phyloP scores from a whole-genome alignment of 2,888 invertebrate genomes.

The Gari tellinella region DNA sequence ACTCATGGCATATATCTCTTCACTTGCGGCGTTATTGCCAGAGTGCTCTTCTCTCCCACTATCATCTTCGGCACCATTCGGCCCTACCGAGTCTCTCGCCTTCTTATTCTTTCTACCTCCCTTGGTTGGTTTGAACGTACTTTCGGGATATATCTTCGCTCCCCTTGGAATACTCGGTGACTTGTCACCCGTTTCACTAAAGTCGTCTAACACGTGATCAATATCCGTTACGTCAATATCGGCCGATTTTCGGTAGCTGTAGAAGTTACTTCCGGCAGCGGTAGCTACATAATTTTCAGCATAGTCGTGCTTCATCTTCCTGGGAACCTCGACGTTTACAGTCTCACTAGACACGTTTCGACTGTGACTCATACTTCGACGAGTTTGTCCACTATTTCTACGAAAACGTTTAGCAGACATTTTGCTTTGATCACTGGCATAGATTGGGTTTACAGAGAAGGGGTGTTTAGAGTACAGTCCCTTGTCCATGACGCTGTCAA shows the following conservation, averaged over 20 bases:
- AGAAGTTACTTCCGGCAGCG: conserved; percentile 39
- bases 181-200: background rate
- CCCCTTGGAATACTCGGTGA: background rate
- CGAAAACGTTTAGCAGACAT: background rate
- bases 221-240: conserved; percentile 1
- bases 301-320: conserved; percentile 9
- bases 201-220: too few species aligned
- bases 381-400: background rate
- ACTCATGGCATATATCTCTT: conserved; percentile 16
- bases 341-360: too few species aligned
- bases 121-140: background rate
- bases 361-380: too few species aligned
- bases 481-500: conserved; percentile 31
- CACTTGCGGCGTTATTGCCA: background rate
- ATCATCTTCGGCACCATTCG: too few species aligned
- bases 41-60: too few species aligned
- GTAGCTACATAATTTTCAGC: conserved; percentile 36
- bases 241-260: conserved; percentile 20
- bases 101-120: background rate
- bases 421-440: too few species aligned
- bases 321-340: conserved; percentile 2
- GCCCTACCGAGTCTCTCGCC: too few species aligned
- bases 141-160: background rate
- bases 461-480: conserved; percentile 22
- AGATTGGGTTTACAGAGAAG: background rate